These are phyloP conservation scores for Diadumene lineata DNA, from an alignment of 92 coral and sea anemone genomes.

Conservation along the genomic window DNA sequence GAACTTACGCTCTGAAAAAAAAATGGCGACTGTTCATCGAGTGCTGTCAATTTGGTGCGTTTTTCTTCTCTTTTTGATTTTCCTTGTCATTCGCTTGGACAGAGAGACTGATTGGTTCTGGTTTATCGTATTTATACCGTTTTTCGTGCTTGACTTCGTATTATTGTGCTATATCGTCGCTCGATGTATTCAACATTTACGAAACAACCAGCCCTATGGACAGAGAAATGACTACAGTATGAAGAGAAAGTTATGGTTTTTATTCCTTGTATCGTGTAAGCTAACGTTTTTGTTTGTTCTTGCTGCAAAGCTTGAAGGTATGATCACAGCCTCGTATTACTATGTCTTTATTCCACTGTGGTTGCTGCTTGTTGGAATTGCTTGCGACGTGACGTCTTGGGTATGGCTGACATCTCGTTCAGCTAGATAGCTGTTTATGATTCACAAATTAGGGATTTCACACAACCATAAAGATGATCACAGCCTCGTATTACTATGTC, in stretches of 20 bases:
- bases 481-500: slow-evolving; percentile 75
- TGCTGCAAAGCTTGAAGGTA: slow-evolving; percentile 74
- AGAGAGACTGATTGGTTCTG: slow-evolving; percentile 82
- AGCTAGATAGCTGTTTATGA: background rate
- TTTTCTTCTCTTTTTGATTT: slow-evolving; percentile 72
- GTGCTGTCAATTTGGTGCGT: slow-evolving; percentile 85
- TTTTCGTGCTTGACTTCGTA: slow-evolving; percentile 66
- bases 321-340: slow-evolving; percentile 72
- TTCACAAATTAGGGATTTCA: no score
- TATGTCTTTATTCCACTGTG: slow-evolving; percentile 86
- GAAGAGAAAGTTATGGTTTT: slow-evolving; percentile 81
- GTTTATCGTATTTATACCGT: slow-evolving; percentile 88
- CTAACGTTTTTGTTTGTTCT: slow-evolving; percentile 78
- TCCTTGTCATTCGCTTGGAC: slow-evolving; percentile 84
- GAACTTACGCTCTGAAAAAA: background rate
- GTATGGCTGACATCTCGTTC: slow-evolving; percentile 69
- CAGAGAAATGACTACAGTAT: slow-evolving; percentile 50
- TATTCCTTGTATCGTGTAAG: slow-evolving; percentile 61
- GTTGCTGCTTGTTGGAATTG: slow-evolving; percentile 71
- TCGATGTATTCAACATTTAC: slow-evolving; percentile 72
- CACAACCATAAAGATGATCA: no score
- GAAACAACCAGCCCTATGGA: slow-evolving; percentile 46
- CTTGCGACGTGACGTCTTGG: slow-evolving; percentile 61
- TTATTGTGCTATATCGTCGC: slow-evolving; percentile 53
- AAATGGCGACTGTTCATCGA: slow-evolving; percentile 76